Evolutionary conservation across 2,113 vertebrate genomes (phyloP).

Genomic region (Seriola rivoliana): DNA sequence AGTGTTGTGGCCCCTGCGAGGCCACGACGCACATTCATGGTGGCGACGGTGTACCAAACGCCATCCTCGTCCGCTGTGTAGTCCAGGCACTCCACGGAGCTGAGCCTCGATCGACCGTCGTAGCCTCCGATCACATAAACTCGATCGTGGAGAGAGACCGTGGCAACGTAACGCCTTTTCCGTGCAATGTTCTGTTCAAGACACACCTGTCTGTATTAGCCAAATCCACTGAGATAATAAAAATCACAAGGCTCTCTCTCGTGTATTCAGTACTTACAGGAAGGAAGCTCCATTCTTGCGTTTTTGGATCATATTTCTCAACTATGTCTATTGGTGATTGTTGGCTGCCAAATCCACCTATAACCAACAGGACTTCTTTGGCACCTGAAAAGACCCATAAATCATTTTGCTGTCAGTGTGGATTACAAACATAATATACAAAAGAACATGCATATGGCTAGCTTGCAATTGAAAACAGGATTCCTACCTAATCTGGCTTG

Average conservation of each 20-base stretch:
- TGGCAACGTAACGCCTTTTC: conserved; percentile 96
- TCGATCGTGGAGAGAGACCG: conserved; percentile 94
- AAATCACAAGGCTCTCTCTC: accelerated
- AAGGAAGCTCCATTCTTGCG: conserved; percentile 97
- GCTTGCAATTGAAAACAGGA: conserved; percentile 3
- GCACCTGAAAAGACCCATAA: conserved; percentile 86
- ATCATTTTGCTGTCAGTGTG: conserved; percentile 9
- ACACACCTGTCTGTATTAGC: neutral
- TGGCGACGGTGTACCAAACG: conserved; percentile 98
- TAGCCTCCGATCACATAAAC: conserved; percentile 98
- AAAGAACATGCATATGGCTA: neutral
- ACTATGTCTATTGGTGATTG: conserved; percentile 98
- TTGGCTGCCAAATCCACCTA: conserved; percentile 97
- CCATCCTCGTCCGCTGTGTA: conserved; percentile 97
- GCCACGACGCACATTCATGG: conserved; percentile 97
- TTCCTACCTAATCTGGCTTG: conserved; percentile 92
- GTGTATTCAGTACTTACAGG: conserved; percentile 87
- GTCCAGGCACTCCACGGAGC: conserved; percentile 97
- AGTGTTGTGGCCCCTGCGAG: conserved; percentile 96
- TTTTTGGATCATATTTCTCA: conserved; percentile 98
- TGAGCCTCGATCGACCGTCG: conserved; percentile 95
- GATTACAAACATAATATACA: conserved; percentile 17
- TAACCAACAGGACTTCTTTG: conserved; percentile 97
- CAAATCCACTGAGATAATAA: neutral
- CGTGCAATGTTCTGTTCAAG: conserved; percentile 92